Conservation (phyloP, 1,140 invertebrate genomes). For the Dendroctonus ponderosae region DNA sequence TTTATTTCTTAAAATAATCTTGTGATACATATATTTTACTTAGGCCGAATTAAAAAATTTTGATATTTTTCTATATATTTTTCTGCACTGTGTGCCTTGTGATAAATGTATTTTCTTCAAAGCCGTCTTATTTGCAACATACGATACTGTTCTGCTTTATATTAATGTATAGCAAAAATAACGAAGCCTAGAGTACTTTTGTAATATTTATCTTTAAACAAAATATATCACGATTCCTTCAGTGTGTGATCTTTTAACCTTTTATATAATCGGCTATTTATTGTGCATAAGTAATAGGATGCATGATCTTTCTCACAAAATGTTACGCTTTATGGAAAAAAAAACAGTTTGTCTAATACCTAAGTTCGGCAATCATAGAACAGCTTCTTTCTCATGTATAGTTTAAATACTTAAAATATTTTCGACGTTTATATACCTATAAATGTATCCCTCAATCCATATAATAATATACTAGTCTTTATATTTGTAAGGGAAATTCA, state of each 20-base stretch:
- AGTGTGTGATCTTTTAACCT: not conserved
- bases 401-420: conserved; percentile 1
- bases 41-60: conserved; percentile 29
- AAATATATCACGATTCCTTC: conserved; percentile 22
- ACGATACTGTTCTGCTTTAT: not conserved
- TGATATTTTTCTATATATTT: conserved; percentile 36
- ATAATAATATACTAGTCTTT: conserved; percentile 33
- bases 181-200: conserved; percentile 10
- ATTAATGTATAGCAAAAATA: conserved; percentile 3
- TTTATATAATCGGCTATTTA: no score
- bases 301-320: no score
- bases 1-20: conserved; percentile 21
- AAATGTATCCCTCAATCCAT: conserved; percentile 17
- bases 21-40: conserved; percentile 28
- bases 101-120: conserved; percentile 39
- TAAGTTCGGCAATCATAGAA: no score
- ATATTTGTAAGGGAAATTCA: conserved; percentile 31
- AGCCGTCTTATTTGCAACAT: conserved; percentile 11
- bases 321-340: not conserved
- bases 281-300: no score
- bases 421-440: conserved; percentile 21
- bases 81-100: conserved; percentile 38
- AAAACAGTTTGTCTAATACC: not conserved
- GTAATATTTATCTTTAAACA: conserved; percentile 9
- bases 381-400: no score